Base-by-base conservation (phyloP, 1,140 invertebrate species). In the Apis florea region DNA sequence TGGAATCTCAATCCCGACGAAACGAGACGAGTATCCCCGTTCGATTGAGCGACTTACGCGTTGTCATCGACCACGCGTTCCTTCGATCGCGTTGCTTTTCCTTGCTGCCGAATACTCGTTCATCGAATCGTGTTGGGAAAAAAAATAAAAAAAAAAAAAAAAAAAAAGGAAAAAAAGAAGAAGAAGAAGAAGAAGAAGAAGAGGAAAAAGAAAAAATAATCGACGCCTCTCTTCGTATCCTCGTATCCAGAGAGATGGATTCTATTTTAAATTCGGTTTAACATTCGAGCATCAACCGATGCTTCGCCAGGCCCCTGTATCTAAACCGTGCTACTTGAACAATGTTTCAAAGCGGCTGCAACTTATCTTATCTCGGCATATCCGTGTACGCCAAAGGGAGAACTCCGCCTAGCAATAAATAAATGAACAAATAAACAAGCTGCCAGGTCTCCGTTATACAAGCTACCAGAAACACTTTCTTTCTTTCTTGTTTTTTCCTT, bases 1-100 rank as follows among this genome's bases (percentile, higher is more conserved):
- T 77, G 83, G 84, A 87, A 88, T 88, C 79, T 85, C 77, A 88
- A 88, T 84, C 66, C 64, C 82, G 79, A 61, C 70, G 69, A 79
- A 87, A 73, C 59, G 66, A 74, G 73, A 72, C 78, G 77, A n/a
- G n/a, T 51, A 74, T 26, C 58, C 63, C 58, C 63, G 31, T 40
- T 67, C 53, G 21, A 74, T 80, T 64, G 66, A 26, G 79, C 69
- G 73, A 77, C 12, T 40, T 24, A 40, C n/a, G 31, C 66, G 59
- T 47, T 26, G 26, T 31, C 66, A 31, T 66, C 77, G 77, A 64
- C 31, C 58, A 40, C 31, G 68, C 26, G 26, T 19, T 51, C 4
- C 24, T n/a, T n/a, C 21, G 24, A 6, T 5, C 70, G 31, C n/a
- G n/a, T n/a, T n/a, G n/a, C n/a, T 47, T 58, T 19, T 71, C 26